Evolutionary conservation across 1,140 invertebrate genomes (phyloP), one percentile per base, ranked within the genome.

Genomic region (Pissodes strobi): DNA sequence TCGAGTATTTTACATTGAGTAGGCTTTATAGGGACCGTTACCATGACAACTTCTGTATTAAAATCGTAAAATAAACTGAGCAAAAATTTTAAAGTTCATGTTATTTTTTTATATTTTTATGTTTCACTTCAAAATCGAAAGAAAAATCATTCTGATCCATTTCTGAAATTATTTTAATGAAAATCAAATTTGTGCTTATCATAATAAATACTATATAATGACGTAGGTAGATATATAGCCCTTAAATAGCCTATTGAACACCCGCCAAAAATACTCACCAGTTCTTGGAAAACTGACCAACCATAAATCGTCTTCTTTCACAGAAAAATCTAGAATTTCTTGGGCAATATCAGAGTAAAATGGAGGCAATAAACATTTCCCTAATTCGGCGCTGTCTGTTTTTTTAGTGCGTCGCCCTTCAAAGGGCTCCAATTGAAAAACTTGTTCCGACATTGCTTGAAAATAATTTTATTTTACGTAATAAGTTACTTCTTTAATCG

Each of bases 271-370:
- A 67, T 48, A 68, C 41, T 72, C 77, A 89, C 89, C 89, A 64
- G 91, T 92, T 69, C 91, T 84, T 0, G 91, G 91, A 81, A 86
- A 92, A 6, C 90, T 92, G 17, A 91, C 82, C 73, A 93, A 78
- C 89, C 90, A 93, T 0, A 92, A 82, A 70, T 94, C 91, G 65
- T 88, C 87, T 2, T 87, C 79, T 30, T 85, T 79, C 1, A 92
- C 81, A 25, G 86, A 79, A 53, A 89, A 80, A 56, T 89, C 83
- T n/a, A 87, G 75, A 38, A 92, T 89, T 60, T 84, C 84, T 61
- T 87, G 81, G 0, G 85, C 88, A n/a, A 88, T 83, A 6, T 85
- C 83, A 48, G 84, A 80, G 64, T 84, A 91, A 62, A 86, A 83
- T 0, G 85, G 82, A 1, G 90, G 89, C 19, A 91, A 70, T 5